A percentile compares a stretch with the other conserved stretches of the same genome.
Conservation (phyloP, 2,113 vertebrate species). For the Geothlypis trichas region DNA sequence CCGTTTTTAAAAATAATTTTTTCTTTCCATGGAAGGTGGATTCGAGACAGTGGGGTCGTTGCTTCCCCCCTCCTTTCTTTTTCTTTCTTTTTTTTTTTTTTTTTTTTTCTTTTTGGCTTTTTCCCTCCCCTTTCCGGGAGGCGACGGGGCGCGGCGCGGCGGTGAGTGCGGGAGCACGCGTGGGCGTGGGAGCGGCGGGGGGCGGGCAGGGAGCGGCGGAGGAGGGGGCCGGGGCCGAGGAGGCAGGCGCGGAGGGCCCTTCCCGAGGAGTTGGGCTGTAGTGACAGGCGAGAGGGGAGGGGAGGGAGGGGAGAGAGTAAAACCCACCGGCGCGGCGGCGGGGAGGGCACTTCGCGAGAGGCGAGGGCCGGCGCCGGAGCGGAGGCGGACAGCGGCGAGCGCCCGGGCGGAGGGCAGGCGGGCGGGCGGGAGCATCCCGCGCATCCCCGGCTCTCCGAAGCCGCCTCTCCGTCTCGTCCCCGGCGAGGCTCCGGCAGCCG, state of each 20-base stretch:
- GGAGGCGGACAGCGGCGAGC: too few relatives aligned
- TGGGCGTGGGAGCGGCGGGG: not conserved
- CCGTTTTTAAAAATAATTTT: not conserved
- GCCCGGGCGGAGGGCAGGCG: too few relatives aligned
- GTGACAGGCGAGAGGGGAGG: not conserved
- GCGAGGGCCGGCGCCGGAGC: too few relatives aligned
- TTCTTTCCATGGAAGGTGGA: not conserved
- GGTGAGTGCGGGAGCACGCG: not conserved
- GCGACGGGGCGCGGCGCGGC: not conserved
- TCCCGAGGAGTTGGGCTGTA: not conserved
- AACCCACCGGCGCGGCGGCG: too few relatives aligned
- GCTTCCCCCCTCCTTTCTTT: too few relatives aligned
- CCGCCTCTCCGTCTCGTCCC: too few relatives aligned
- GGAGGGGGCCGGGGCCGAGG: slow-evolving; percentile 48
- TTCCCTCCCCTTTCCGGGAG: not conserved
- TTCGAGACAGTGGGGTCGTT: not conserved
- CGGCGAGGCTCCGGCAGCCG: too few relatives aligned
- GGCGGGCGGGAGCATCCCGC: too few relatives aligned
- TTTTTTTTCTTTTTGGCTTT: not conserved
- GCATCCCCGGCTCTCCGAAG: too few relatives aligned
- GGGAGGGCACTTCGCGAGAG: too few relatives aligned
- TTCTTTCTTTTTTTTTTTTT: too few relatives aligned
- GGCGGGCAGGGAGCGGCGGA: slow-evolving; percentile 52
- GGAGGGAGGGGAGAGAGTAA: not conserved
- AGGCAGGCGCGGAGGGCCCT: slow-evolving; percentile 42